These are phyloP conservation scores for Oscheius onirici DNA, from an alignment of 2,888 invertebrate species.

Conservation along the genomic window DNA sequence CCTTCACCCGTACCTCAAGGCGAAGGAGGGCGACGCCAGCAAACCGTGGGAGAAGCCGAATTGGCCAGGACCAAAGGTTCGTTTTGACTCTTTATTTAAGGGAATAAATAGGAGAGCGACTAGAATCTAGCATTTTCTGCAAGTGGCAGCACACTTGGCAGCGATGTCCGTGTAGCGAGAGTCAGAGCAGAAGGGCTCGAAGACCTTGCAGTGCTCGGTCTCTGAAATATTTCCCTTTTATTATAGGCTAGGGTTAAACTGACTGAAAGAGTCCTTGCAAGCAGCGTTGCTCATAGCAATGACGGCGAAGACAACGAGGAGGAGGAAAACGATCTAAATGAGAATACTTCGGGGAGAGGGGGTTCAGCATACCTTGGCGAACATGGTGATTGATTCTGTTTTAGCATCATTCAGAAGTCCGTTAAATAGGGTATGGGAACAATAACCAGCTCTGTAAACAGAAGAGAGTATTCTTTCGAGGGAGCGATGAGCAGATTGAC, in stretches of 20 bases:
- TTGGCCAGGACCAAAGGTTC: constrained; percentile 67
- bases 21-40: constrained; percentile 70
- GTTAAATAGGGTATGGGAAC: not conserved
- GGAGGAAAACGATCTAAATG: constrained; percentile 1
- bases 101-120: not conserved
- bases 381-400: not conserved
- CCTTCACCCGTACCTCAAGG: constrained; percentile 65
- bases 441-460: constrained; percentile 4
- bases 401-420: not conserved
- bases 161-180: constrained; percentile 12
- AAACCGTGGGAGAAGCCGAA: constrained; percentile 71
- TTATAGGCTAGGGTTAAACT: not conserved
- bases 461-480: not conserved
- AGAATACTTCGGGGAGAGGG: not conserved
- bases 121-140: constrained; percentile 5
- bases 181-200: constrained; percentile 24
- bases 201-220: constrained; percentile 22
- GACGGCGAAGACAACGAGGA: constrained; percentile 11
- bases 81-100: not conserved
- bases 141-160: constrained; percentile 24
- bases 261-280: constrained; percentile 4
- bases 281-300: constrained; percentile 11
- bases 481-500: constrained; percentile 17
- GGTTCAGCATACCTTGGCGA: not conserved
- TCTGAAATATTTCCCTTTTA: constrained; percentile 1